Evolutionary conservation across 2,888 invertebrate genomes (phyloP).

Genomic region (Cerastoderma edule): DNA sequence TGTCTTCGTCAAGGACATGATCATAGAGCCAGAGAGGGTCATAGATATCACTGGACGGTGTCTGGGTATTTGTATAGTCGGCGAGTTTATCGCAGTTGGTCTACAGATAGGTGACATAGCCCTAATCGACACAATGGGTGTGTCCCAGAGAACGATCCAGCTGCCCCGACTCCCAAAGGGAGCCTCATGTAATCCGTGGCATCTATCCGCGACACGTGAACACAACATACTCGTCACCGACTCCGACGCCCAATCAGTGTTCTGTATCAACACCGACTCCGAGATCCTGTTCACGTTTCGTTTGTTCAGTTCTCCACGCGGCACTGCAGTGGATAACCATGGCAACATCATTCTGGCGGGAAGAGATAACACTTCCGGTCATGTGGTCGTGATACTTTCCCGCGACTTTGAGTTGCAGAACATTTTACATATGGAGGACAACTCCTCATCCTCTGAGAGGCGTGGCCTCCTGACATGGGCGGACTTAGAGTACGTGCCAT

Average conservation of each 20-base stretch:
- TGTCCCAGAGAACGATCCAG: constrained; percentile 30
- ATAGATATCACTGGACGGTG: constrained; percentile 48
- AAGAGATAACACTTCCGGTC: constrained; percentile 40
- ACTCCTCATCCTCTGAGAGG: constrained; percentile 20
- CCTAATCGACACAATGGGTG: constrained; percentile 36
- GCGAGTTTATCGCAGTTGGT: constrained; percentile 40
- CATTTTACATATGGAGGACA: constrained; percentile 36
- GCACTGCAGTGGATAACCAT: constrained; percentile 33
- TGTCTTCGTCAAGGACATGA: constrained; percentile 47
- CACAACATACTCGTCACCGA: constrained; percentile 47
- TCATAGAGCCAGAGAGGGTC: constrained; percentile 37
- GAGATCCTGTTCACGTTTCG: constrained; percentile 41
- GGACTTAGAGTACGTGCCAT: constrained; percentile 55
- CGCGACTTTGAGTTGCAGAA: constrained; percentile 36
- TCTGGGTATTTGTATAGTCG: constrained; percentile 44
- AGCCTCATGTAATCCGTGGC: constrained; percentile 53
- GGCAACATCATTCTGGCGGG: constrained; percentile 49
- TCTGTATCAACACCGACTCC: constrained; percentile 43
- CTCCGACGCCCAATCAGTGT: constrained; percentile 36
- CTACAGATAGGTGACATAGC: constrained; percentile 50
- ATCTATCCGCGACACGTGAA: constrained; percentile 35
- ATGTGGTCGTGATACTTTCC: constrained; percentile 35
- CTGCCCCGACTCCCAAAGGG: constrained; percentile 35
- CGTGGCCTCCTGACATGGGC: constrained; percentile 45
- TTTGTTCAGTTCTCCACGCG: constrained; percentile 43